Percentiles rank a stretch among this genome's conserved stretches.
phyloP scores from a whole-genome alignment of 2,888 invertebrate genomes.

The Acanthococcus lagerstroemiae region DNA sequence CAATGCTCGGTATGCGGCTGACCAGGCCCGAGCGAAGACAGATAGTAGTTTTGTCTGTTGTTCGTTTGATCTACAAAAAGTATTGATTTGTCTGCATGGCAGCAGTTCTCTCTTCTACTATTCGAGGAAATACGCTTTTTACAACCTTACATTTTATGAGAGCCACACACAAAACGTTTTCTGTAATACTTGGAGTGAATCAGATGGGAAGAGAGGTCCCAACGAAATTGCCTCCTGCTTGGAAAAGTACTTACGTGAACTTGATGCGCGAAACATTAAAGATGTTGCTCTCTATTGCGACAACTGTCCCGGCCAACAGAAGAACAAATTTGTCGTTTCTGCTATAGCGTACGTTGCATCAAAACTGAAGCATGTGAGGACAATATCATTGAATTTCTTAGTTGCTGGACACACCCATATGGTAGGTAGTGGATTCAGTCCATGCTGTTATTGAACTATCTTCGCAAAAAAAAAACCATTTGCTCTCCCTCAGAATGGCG shows the following conservation, averaged over 20 bases:
- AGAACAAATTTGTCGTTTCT: constrained; percentile 33
- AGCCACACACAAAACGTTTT: not conserved
- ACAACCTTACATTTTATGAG: constrained; percentile 23
- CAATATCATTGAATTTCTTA: constrained; percentile 37
- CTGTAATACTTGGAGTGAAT: constrained; percentile 28
- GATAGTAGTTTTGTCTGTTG: not conserved
- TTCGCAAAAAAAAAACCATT: constrained; percentile 37
- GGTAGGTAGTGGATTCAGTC: constrained; percentile 41
- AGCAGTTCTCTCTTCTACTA: constrained; percentile 7
- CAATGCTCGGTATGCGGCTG: not conserved
- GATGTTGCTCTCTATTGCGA: constrained; percentile 34
- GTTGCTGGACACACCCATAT: constrained; percentile 40
- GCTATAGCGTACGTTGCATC: not conserved
- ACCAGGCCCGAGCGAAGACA: not conserved
- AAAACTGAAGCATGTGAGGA: not conserved
- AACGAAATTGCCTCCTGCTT: constrained; percentile 15
- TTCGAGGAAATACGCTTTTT: not conserved
- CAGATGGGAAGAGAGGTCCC: constrained; percentile 14
- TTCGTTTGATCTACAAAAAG: constrained; percentile 15
- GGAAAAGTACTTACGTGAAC: constrained; percentile 30
- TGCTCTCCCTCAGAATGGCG: constrained; percentile 36
- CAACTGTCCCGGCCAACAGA: constrained; percentile 35
- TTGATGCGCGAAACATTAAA: constrained; percentile 34
- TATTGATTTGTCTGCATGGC: not conserved
- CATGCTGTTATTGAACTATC: constrained; percentile 41